Evolutionary conservation across 2,888 invertebrate genomes (phyloP).

Genomic region (Falcaria lacertinaria): DNA sequence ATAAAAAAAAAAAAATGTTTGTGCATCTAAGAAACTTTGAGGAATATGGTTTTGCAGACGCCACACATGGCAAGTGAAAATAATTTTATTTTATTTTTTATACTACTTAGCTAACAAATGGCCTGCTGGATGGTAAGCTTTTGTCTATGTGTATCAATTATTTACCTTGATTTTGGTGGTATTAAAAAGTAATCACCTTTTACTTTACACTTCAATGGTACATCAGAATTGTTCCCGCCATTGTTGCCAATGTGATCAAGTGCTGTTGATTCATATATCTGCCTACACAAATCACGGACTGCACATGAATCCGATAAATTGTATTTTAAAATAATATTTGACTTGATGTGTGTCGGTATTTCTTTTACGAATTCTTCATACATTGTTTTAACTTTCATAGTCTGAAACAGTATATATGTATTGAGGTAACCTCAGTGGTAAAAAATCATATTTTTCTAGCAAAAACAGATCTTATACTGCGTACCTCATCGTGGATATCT

Average conservation of each 20-base stretch:
- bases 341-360: conserved; percentile 28
- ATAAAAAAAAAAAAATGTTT: no score
- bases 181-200: conserved; percentile 79
- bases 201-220: conserved; percentile 69
- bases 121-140: no score
- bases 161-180: conserved; percentile 82
- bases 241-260: conserved; percentile 42
- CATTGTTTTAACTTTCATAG: conserved; percentile 33
- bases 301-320: conserved; percentile 47
- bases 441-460: no score
- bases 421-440: no score
- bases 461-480: no score
- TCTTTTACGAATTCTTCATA: conserved; percentile 33
- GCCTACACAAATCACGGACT: conserved; percentile 43
- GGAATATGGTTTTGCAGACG: no score
- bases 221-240: conserved; percentile 80
- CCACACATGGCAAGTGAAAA: no score
- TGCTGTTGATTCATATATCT: conserved; percentile 45
- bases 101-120: no score
- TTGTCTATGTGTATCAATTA: no score
- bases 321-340: conserved; percentile 21
- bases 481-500: conserved; percentile 43
- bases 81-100: no score
- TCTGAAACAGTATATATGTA: no score
- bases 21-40: no score